Conservation (phyloP, 2,113 vertebrate species). For the Parus major region DNA sequence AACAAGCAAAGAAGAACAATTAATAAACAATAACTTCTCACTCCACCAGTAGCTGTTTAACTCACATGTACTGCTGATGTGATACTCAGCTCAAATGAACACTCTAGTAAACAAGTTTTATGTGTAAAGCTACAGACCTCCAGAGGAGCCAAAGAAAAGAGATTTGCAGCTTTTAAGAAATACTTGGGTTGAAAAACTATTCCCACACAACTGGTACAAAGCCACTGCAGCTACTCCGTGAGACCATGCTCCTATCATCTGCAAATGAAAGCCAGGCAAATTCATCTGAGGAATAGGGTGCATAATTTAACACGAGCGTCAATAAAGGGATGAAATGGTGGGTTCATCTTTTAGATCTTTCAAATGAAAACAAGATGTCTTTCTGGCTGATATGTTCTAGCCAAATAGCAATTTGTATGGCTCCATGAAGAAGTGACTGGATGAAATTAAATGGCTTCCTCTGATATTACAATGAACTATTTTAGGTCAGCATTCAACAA, state of each 20-base stretch:
- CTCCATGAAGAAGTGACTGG: not conserved
- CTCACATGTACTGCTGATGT: not conserved
- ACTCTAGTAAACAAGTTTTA: not conserved
- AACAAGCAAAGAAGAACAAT: conserved; percentile 32
- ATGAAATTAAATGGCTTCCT: conserved; percentile 39
- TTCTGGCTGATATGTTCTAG: not conserved
- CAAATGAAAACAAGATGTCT: conserved; percentile 39
- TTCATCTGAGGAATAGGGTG: not conserved
- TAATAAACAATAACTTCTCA: conserved; percentile 9
- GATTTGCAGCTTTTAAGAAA: not conserved
- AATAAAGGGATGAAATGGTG: not conserved
- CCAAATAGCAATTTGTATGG: not conserved
- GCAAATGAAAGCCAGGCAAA: conserved; percentile 20
- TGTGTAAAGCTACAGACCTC: not conserved
- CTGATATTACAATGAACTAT: conserved; percentile 10
- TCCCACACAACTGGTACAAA: not conserved
- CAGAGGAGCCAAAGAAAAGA: not conserved
- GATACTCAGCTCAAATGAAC: not conserved
- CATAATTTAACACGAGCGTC: not conserved
- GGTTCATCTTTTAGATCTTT: not conserved
- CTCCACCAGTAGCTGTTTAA: conserved; percentile 1
- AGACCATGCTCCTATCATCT: not conserved
- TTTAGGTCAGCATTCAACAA: conserved; percentile 18
- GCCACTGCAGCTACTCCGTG: not conserved
- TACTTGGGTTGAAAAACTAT: not conserved